Conservation (phyloP, 35 echinoderm and acorn worm genomes). For the Strongylocentrotus purpuratus region DNA sequence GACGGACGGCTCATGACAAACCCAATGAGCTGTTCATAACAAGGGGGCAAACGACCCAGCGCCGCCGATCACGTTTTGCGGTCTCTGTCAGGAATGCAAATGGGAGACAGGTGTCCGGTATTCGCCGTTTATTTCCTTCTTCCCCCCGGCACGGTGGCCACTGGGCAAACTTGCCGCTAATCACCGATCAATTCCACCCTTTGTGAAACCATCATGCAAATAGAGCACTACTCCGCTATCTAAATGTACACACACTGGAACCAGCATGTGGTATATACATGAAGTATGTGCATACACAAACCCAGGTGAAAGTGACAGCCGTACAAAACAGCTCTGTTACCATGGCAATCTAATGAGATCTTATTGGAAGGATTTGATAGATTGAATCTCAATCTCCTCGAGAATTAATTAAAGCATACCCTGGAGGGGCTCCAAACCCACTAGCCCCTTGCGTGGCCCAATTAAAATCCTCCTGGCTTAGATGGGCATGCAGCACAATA, state of each 20-base stretch:
- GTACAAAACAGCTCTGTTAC: too few species aligned
- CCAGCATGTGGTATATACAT: not conserved
- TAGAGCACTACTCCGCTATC: not conserved
- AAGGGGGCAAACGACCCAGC: not conserved
- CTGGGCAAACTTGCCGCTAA: not conserved
- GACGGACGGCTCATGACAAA: not conserved
- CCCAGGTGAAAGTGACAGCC: too few species aligned
- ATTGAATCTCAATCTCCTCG: too few species aligned
- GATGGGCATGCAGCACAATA: not conserved
- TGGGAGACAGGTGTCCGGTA: not conserved
- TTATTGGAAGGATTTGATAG: too few species aligned
- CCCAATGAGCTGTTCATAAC: not conserved
- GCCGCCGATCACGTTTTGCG: not conserved
- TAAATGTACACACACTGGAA: not conserved
- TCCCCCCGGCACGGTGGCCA: not conserved
- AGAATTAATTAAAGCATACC: too few species aligned
- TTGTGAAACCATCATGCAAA: slow-evolving; percentile 17
- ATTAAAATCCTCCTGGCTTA: not conserved
- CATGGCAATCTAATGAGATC: too few species aligned
- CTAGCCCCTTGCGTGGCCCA: not conserved
- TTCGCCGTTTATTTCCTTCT: not conserved
- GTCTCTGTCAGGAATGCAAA: slow-evolving; percentile 8
- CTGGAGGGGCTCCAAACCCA: not conserved
- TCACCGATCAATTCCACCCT: not conserved
- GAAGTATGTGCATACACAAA: too few species aligned